Conservation (phyloP, 1,140 invertebrate species). For the Rhopalosiphum maidis region DNA sequence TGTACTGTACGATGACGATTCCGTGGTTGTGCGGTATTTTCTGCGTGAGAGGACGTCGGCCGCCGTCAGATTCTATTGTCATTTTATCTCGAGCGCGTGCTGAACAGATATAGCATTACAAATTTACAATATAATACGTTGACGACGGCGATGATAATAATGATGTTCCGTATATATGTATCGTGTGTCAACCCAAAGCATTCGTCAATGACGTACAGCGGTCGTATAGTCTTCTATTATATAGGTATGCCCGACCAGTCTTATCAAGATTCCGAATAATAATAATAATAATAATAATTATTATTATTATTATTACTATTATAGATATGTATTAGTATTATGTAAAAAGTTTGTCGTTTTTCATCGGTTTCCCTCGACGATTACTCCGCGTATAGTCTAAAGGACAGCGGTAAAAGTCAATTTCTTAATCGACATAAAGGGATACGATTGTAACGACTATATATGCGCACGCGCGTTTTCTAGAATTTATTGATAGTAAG, state of each 20-base stretch:
- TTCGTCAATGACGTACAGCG: background rate
- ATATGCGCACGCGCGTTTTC: background rate
- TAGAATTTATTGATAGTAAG: constrained; percentile 1
- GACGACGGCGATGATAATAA: background rate
- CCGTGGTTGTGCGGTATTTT: constrained; percentile 5
- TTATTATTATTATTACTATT: background rate
- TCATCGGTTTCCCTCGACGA: background rate
- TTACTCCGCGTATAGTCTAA: background rate
- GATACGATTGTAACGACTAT: background rate
- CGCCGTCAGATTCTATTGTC: background rate
- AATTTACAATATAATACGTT: constrained; percentile 16
- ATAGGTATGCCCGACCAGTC: background rate
- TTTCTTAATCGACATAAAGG: background rate
- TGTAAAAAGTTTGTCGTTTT: background rate
- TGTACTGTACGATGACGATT: background rate
- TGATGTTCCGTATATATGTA: constrained; percentile 17
- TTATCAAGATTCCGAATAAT: background rate
- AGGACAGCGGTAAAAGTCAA: background rate
- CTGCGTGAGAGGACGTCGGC: background rate
- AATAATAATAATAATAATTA: background rate
- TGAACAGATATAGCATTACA: background rate
- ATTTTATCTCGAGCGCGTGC: background rate
- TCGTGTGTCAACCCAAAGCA: background rate
- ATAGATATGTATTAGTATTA: background rate
- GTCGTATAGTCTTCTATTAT: background rate